phyloP scores from a whole-genome alignment of 2,797 vertebrate genomes.

The Phrynocephalus vlangalii region DNA sequence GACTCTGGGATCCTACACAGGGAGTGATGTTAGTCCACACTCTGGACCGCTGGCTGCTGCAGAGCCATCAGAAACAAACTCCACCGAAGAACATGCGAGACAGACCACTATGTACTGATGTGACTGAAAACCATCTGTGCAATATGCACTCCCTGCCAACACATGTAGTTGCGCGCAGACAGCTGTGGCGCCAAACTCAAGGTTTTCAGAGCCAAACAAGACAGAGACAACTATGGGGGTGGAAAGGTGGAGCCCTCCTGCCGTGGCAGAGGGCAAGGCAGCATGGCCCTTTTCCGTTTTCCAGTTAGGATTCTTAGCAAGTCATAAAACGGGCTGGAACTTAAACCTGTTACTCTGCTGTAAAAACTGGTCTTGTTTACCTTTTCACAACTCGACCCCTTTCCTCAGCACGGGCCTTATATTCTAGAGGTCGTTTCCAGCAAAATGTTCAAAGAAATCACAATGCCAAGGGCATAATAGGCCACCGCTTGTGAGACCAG shows the following conservation, averaged over 20 bases:
- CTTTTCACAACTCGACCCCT: background rate
- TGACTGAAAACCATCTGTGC: background rate
- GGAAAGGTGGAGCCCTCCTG: too few relatives aligned
- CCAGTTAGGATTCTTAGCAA: too few relatives aligned
- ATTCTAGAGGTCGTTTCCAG: background rate
- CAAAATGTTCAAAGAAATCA: background rate
- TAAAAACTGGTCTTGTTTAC: background rate
- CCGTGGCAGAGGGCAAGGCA: too few relatives aligned
- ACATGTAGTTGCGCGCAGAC: background rate
- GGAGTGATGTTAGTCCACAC: background rate
- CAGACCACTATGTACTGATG: background rate
- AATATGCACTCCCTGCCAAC: background rate
- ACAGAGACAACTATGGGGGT: too few relatives aligned
- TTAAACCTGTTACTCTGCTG: background rate
- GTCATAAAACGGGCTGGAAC: too few relatives aligned
- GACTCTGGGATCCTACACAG: conserved; percentile 62
- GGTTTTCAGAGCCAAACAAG: background rate
- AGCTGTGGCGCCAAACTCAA: background rate
- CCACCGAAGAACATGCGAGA: background rate
- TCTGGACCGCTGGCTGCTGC: background rate
- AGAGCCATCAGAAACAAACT: too few relatives aligned
- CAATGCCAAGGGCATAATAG: background rate
- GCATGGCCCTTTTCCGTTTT: background rate
- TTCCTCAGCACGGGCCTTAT: background rate
- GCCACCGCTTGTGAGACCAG: background rate